Percentiles rank a stretch among this genome's conserved stretches.
These are phyloP conservation scores for Bellardia pandia DNA, from an alignment of 2,888 invertebrate species.

Conservation along the genomic window DNA sequence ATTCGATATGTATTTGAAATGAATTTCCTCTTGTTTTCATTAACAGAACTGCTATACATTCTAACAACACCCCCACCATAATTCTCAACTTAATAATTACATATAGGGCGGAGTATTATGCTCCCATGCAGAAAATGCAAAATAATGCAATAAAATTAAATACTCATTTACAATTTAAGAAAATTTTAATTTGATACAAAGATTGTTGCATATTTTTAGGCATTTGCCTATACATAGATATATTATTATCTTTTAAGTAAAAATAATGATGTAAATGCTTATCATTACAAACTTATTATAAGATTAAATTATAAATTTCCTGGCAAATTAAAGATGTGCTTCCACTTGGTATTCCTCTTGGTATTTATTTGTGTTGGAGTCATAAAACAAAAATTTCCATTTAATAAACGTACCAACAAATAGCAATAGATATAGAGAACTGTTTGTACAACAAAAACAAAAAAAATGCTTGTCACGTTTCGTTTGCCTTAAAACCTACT, in stretches of 20 bases:
- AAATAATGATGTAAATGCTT: constrained; percentile 10
- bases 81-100: too few species aligned
- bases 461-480: constrained; percentile 68
- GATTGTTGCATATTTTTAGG: constrained; percentile 50
- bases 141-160: constrained; percentile 2
- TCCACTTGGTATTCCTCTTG: not conserved
- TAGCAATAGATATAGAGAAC: not conserved
- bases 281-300: constrained; percentile 42
- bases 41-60: too few species aligned
- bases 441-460: not conserved
- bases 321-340: not conserved
- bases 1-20: too few species aligned
- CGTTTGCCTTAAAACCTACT: constrained; percentile 56
- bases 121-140: not conserved
- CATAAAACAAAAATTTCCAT: constrained; percentile 41
- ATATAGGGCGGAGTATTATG: too few species aligned
- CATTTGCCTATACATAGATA: not conserved
- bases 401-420: constrained; percentile 11
- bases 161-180: not conserved
- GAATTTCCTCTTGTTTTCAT: too few species aligned
- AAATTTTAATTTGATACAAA: not conserved
- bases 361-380: constrained; percentile 16
- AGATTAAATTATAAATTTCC: constrained; percentile 7
- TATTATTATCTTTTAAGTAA: not conserved
- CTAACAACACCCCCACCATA: too few species aligned